Evolutionary conservation across 1,140 invertebrate species (phyloP), one percentile per base, ranked within the genome.

Genomic region (Gryon sp.): DNA sequence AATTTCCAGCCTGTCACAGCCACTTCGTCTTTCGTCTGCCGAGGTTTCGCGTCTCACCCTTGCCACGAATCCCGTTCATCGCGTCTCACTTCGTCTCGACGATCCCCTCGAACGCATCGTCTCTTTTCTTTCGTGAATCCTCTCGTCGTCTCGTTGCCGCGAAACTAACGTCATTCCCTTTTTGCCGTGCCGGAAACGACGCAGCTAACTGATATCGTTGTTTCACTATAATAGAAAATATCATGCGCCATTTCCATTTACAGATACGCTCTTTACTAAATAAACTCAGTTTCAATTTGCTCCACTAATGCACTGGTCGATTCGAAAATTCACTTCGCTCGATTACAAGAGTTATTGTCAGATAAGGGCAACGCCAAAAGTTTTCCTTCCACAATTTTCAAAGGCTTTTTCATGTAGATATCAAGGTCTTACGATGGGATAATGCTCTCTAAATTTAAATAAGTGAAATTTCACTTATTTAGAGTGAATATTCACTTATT

Each of bases 1-100:
- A 83, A 85, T 85, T 85, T 85, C 80, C 82, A 83, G 79, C 55
- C 83, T 85, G 83, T 85, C 83, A 83, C 73, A 79, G 75, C 46
- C 80, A 79, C 74, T 75, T 79, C 76, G 70, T 72, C 79, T 77
- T 63, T 57, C 60, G 45, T 62, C 52, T 62, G 38, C 34, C 62
- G 34, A 41, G 55, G 30, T 50, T 74, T 73, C 55, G 19, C 32
- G 55, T 38, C 60, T 66, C 69, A 32, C 68, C 55, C 68, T 72
- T 60, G 19, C 43, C n/a, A n/a, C n/a, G n/a, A 18, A 1, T 55
- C 11, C 50, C 40, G 34, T 52, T 52, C 9, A 12, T 41, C 43
- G 15, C 9, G 26, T 14, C 41, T 69, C 46, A 8, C 20, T 32
- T 36, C 45, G 7, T 9, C 28, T 55, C 46, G 12, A 7, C 9